A percentile compares a stretch with the other conserved stretches of the same genome.
Evolutionary conservation across 2,888 invertebrate genomes (phyloP).

Genomic region (Isoperla grammatica): DNA sequence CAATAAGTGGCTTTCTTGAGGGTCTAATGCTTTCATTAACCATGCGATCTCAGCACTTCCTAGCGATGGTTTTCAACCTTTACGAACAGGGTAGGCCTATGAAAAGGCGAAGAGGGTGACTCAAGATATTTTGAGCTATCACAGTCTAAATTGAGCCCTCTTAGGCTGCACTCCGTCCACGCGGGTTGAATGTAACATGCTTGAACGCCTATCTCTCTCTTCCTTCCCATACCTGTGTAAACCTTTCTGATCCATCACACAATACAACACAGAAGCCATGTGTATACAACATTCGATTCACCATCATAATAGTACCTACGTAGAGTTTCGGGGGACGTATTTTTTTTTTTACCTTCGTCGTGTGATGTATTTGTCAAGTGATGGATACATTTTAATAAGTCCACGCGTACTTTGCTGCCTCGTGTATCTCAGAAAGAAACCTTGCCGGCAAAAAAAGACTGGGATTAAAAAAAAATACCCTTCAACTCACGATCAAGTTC

Average conservation of each 20-base stretch:
- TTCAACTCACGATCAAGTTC: too few species aligned
- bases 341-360: conserved; percentile 3
- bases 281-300: conserved; percentile 8
- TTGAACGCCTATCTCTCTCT: neutral
- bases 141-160: conserved; percentile 11
- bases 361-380: neutral
- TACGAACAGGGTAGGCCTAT: too few species aligned
- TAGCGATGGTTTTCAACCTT: too few species aligned
- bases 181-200: neutral
- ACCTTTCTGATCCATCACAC: neutral
- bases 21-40: neutral
- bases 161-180: neutral
- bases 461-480: too few species aligned
- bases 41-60: too few species aligned
- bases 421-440: too few species aligned
- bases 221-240: neutral
- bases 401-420: neutral
- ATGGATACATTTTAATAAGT: neutral
- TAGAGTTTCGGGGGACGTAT: neutral
- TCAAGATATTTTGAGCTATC: too few species aligned
- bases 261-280: conserved; percentile 6
- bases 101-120: too few species aligned
- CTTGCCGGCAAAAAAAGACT: too few species aligned
- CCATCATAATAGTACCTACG: neutral
- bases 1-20: neutral